phyloP scores from a whole-genome alignment of 2,113 vertebrate species.

The Oxygymnocypris stewartii region DNA sequence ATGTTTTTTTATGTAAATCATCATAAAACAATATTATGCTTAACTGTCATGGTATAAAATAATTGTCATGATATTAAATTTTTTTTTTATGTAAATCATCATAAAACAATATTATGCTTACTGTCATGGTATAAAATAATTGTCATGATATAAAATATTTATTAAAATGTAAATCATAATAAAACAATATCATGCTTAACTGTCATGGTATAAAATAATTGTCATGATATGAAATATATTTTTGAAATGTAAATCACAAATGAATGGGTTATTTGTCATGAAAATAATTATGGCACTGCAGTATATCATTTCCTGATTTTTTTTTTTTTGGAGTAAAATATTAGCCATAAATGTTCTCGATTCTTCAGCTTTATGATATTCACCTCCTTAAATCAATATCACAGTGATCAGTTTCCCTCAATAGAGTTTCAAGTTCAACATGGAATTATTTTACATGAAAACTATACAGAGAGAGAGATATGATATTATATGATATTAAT shows the following conservation, averaged over 20 bases:
- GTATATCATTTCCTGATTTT: background rate
- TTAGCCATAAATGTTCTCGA: background rate
- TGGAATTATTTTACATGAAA: slow-evolving; percentile 65
- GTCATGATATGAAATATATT: no score
- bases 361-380: background rate
- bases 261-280: background rate
- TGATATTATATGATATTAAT: slow-evolving; percentile 65
- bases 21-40: no score
- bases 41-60: no score
- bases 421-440: slow-evolving; percentile 58
- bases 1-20: no score
- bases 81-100: no score
- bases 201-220: no score
- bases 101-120: no score
- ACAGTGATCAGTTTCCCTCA: slow-evolving; percentile 59
- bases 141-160: no score
- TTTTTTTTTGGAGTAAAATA: background rate
- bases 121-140: no score
- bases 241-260: background rate
- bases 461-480: slow-evolving; percentile 59
- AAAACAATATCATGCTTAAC: no score
- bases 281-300: background rate
- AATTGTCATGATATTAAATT: no score
- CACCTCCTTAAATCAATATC: slow-evolving; percentile 52
- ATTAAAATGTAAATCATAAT: no score